phyloP scores from a whole-genome alignment of 1,140 invertebrate species.

The Wiebesia pumilae region DNA sequence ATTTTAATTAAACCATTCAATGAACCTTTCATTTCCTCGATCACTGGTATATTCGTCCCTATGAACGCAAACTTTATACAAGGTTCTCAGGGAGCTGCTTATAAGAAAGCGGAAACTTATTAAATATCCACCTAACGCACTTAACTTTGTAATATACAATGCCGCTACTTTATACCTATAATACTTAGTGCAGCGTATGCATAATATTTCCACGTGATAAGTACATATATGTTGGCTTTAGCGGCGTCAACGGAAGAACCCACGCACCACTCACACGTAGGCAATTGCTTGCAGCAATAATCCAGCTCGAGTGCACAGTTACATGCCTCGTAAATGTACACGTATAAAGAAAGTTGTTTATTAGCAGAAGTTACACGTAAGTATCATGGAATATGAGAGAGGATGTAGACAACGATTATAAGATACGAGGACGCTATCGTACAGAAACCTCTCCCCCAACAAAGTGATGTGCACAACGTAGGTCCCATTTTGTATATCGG shows the following conservation, averaged over 20 bases:
- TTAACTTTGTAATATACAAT: background rate
- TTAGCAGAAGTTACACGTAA: background rate
- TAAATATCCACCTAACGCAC: background rate
- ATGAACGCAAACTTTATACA: too few species aligned
- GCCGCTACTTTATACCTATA: conserved; percentile 2
- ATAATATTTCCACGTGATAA: conserved; percentile 17
- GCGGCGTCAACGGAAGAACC: background rate
- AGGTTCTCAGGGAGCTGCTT: background rate
- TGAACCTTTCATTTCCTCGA: too few species aligned
- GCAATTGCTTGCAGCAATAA: background rate
- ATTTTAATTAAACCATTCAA: too few species aligned
- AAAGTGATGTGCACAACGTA: too few species aligned
- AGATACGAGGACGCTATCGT: background rate
- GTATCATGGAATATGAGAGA: conserved; percentile 4
- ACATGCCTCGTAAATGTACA: background rate
- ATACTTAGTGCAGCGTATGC: too few species aligned
- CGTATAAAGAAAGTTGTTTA: conserved; percentile 3
- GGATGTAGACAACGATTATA: conserved; percentile 5
- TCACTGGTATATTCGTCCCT: too few species aligned
- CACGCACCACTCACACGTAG: background rate
- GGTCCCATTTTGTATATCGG: background rate
- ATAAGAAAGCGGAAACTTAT: conserved; percentile 26
- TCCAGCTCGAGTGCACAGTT: background rate
- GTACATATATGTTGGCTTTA: background rate
- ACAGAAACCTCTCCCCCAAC: background rate